phyloP scores from a whole-genome alignment of 2,113 vertebrate species.

The Periophthalmus modestus region DNA sequence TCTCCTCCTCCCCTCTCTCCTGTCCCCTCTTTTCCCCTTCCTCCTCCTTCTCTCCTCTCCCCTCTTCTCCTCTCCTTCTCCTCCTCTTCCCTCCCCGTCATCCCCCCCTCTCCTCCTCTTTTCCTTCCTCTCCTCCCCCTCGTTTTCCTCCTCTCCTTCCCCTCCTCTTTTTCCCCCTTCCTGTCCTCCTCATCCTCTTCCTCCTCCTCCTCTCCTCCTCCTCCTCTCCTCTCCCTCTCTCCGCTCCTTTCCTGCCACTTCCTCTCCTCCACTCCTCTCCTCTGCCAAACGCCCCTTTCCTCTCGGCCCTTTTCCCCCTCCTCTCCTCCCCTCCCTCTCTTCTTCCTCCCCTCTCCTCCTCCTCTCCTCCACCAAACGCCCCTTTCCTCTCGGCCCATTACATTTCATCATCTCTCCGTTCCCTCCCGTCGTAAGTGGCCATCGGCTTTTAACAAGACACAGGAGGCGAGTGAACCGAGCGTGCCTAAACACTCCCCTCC shows the following conservation, averaged over 20 bases:
- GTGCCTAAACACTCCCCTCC: slow-evolving; percentile 66
- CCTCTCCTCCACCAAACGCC: slow-evolving; percentile 43
- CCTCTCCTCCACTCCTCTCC: slow-evolving; percentile 51
- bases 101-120: slow-evolving; percentile 43
- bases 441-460: slow-evolving; percentile 71
- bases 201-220: slow-evolving; percentile 21
- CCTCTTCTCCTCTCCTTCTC: neutral
- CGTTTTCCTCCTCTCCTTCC: neutral
- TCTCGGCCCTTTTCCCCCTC: slow-evolving; percentile 30
- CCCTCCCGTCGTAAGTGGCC: slow-evolving; percentile 72
- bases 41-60: slow-evolving; percentile 48
- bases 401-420: slow-evolving; percentile 70
- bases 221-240: slow-evolving; percentile 41
- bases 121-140: slow-evolving; percentile 57
- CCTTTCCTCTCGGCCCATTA: slow-evolving; percentile 61
- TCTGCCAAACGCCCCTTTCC: slow-evolving; percentile 4
- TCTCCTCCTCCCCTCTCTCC: slow-evolving; percentile 42
- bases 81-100: slow-evolving; percentile 47
- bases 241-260: neutral
- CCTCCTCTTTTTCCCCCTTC: slow-evolving; percentile 35
- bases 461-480: slow-evolving; percentile 64
- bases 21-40: no score
- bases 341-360: no score
- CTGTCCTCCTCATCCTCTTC: no score
- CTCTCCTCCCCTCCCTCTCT: no score